These are phyloP conservation scores for Erebia ligea DNA, from an alignment of 2,888 invertebrate genomes.

Conservation along the genomic window DNA sequence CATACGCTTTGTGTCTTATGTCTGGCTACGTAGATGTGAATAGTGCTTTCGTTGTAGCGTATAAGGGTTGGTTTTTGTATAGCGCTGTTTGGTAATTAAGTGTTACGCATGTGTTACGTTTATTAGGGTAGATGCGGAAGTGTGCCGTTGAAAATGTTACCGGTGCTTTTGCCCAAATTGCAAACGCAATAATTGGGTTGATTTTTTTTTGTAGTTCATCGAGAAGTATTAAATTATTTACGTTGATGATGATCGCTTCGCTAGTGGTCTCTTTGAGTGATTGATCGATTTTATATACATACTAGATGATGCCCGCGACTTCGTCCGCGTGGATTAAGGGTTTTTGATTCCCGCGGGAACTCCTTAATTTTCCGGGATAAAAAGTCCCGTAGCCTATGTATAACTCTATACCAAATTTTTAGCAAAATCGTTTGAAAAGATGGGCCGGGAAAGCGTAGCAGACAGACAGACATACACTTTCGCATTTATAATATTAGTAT, in stretches of 20 bases:
- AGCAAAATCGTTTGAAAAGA: too few relatives aligned
- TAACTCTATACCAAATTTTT: too few relatives aligned
- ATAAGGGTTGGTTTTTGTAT: conserved; percentile 25
- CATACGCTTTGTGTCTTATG: conserved; percentile 21
- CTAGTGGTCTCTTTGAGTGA: neutral
- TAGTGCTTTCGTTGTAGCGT: conserved; percentile 7
- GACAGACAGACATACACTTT: too few relatives aligned
- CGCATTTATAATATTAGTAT: too few relatives aligned
- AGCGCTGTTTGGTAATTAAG: neutral
- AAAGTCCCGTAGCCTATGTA: too few relatives aligned
- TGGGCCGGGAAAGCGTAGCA: too few relatives aligned
- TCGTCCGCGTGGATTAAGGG: too few relatives aligned
- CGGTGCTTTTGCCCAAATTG: conserved; percentile 8
- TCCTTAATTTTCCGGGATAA: too few relatives aligned
- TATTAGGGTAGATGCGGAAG: conserved; percentile 21
- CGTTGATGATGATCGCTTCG: too few relatives aligned
- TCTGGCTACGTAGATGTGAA: conserved; percentile 19
- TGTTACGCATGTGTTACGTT: neutral
- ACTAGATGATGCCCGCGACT: too few relatives aligned
- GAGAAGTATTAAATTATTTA: too few relatives aligned
- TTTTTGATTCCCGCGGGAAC: too few relatives aligned
- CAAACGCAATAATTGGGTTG: neutral
- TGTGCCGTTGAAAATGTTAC: conserved; percentile 24
- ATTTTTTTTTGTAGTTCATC: neutral
- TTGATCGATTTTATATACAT: neutral